These are phyloP conservation scores for Cephalopachus bancanus DNA, from an alignment of 2,797 vertebrate genomes.

Conservation along the genomic window DNA sequence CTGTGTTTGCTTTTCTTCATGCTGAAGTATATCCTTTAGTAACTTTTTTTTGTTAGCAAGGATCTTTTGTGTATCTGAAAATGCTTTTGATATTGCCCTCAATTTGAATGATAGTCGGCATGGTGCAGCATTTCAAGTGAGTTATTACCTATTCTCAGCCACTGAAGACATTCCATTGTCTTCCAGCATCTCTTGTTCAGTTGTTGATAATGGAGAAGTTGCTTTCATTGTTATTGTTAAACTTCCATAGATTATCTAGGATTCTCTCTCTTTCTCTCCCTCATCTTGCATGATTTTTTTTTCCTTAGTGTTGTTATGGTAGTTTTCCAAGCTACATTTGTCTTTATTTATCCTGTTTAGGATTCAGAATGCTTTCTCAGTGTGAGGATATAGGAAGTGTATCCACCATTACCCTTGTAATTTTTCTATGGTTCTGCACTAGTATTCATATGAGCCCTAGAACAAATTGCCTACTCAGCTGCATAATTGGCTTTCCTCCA, in stretches of 20 bases:
- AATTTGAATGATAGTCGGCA: not conserved
- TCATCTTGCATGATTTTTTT: not conserved
- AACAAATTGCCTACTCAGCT: rapidly evolving
- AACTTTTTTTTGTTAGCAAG: not conserved
- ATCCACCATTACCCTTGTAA: not conserved
- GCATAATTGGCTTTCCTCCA: not conserved
- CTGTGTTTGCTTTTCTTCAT: not conserved
- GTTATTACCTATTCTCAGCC: too few species aligned
- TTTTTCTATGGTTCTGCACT: not conserved
- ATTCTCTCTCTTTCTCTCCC: not conserved
- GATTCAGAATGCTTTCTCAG: not conserved
- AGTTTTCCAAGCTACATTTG: too few species aligned
- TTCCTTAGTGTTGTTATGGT: not conserved
- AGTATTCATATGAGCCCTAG: rapidly evolving
- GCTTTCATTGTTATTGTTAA: not conserved
- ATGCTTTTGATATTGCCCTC: too few species aligned
- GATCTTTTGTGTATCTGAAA: not conserved
- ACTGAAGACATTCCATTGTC: not conserved
- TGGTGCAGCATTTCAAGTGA: not conserved
- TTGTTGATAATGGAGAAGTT: rapidly evolving
- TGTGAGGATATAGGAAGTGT: rapidly evolving
- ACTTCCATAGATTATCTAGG: not conserved
- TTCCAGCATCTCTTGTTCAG: not conserved
- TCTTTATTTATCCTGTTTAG: not conserved
- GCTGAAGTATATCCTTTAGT: not conserved